Evolutionary conservation across 2,797 vertebrate genomes (phyloP), one percentile per base, ranked within the genome.

Genomic region (Clamator glandarius): DNA sequence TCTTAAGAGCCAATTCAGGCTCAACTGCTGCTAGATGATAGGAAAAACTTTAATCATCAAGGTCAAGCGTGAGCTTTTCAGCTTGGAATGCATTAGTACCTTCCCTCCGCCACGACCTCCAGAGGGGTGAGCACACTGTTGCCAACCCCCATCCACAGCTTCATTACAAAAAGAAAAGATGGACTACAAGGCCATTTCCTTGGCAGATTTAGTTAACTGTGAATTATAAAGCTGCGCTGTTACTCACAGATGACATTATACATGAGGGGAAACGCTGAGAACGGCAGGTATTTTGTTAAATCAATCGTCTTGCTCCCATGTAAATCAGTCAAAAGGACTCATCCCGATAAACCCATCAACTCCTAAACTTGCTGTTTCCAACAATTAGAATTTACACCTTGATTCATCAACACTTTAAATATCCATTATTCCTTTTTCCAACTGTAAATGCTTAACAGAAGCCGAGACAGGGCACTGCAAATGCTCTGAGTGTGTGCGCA

Each of bases 21-120:
- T 52, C 89, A 69, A 85, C 87, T 92, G 93, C 95, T 95, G 84
- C 88, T 67, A 87, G 95, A 84, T 91, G 94, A 90, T 51, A 90
- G 75, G 46, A 89, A 68, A 92, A 94, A 88, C 82, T 81, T 93
- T 91, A 96, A 97, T 93, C 90, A 77, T 5, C 64, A 59, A 85
- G 96, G 96, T 91, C 93, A 96, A 95, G 92, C 88, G 62, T 97
- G 97, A 97, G 96, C 73, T 84, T 59, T 95, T 41, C 92, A 46
- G 89, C 93, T 94, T 70, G 67, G 78, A 81, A 87, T 39, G 35
- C 84, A 97, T 97, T 97, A 97, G 95, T 36, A 46, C 89, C 88
- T 89, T 31, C 93, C 68, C 81, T 33, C 88, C 91, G 79, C 14
- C 70, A 48, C 73, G 96, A 97, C 95, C 95, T 46, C 9, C 78